phyloP scores from a whole-genome alignment of 2,888 invertebrate genomes.

The Patella depressa region DNA sequence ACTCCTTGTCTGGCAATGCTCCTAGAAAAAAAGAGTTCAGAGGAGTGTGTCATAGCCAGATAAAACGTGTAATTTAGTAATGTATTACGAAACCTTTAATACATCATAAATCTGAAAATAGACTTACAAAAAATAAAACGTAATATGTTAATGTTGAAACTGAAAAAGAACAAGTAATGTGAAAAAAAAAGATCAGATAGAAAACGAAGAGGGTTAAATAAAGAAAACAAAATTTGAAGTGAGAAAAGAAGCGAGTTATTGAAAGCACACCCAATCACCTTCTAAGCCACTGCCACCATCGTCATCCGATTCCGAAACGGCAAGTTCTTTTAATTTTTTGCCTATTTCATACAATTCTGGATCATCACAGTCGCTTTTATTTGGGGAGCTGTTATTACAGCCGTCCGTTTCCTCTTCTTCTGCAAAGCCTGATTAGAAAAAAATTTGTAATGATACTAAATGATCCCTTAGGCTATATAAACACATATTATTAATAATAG shows the following conservation, averaged over 20 bases:
- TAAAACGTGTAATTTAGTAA: too few species aligned
- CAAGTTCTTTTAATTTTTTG: constrained; percentile 54
- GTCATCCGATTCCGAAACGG: constrained; percentile 48
- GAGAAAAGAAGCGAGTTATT: not conserved
- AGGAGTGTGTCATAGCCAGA: too few species aligned
- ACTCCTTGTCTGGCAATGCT: too few species aligned
- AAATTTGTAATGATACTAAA: too few species aligned
- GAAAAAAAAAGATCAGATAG: not conserved
- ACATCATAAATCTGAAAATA: too few species aligned
- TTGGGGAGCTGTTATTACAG: constrained; percentile 41
- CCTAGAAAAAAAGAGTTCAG: too few species aligned
- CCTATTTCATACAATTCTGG: constrained; percentile 58
- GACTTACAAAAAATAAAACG: not conserved
- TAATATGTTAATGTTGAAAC: constrained; percentile 1
- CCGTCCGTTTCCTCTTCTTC: constrained; percentile 37
- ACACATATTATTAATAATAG: too few species aligned
- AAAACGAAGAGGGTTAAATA: not conserved
- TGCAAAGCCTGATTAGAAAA: constrained; percentile 45
- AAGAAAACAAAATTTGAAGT: not conserved
- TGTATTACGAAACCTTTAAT: too few species aligned
- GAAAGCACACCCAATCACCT: constrained; percentile 45
- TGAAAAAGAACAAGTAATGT: constrained; percentile 6
- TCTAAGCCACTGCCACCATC: constrained; percentile 40
- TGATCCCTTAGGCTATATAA: too few species aligned
- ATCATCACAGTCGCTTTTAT: constrained; percentile 51